Base-by-base conservation (phyloP, 2,888 invertebrate genomes). In the Aradus depressus region DNA sequence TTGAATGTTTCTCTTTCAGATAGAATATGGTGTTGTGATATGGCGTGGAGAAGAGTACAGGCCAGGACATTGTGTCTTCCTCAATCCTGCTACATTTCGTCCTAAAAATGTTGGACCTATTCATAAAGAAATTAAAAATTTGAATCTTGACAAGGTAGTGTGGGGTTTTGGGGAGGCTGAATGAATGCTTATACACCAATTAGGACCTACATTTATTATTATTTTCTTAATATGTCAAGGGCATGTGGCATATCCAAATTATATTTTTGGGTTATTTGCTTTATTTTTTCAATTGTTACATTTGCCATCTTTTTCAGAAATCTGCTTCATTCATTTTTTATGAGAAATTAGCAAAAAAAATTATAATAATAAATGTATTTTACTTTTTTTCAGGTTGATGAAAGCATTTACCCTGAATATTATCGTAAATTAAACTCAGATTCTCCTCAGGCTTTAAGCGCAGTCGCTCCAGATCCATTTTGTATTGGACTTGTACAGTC, bases 401-500 rank as follows among this genome's bases (percentile, higher is more conserved):
- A 84, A 64, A 74, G 77, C n/a, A 64, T 79, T 26, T 88, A 84
- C 64, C 80, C 88, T 1, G 89, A 90, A 66, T 80, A 78, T 61
- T 88, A 87, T 65, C 72, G 88, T 50, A 88, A 87, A 68, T n/a
- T n/a, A n/a, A 77, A 74, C 37, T 74, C 76, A 12, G 81, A 81
- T 56, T 67, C 68, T 52, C 66, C 80, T 19, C 81, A 83, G 60
- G 83, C 84, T 0, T 81, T 81, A 0, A 84, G 85, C 62, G 65
- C 73, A 12, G 78, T 81, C 55, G 81, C 82, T 0, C 80, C 82
- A 0, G 79, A 83, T 55, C 85, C 88, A 1, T 88, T 85, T 66
- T 75, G 80, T 59, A 73, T 89, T 8, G 87, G 78, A 1, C 73
- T 77, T 43, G 80, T 89, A 37, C 73, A 73, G 26, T 73, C 75